Percentiles rank a stretch among this genome's conserved stretches.
phyloP scores from a whole-genome alignment of 2,888 invertebrate genomes.

The Cheilosia urbana region DNA sequence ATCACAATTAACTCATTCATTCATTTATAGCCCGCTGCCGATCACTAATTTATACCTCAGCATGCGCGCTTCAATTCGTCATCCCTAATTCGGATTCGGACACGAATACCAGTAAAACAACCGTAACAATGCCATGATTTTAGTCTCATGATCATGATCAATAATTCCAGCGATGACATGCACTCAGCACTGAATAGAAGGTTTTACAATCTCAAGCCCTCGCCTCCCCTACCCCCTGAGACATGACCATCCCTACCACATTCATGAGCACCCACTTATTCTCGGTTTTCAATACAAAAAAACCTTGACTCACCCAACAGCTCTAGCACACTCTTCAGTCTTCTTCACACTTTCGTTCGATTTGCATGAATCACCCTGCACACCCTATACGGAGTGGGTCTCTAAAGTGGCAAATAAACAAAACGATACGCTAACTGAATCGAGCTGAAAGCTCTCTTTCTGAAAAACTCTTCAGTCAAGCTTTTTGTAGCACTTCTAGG shows the following conservation, averaged over 20 bases:
- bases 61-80: neutral
- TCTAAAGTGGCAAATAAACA: conserved; percentile 31
- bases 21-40: no score
- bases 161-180: conserved; percentile 50
- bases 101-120: conserved; percentile 6
- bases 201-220: conserved; percentile 3
- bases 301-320: conserved; percentile 40
- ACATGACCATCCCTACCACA: conserved; percentile 23
- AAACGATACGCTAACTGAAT: conserved; percentile 44
- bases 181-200: neutral
- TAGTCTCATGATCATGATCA: conserved; percentile 19
- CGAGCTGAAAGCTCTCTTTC: conserved; percentile 28
- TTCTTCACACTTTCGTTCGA: neutral
- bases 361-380: conserved; percentile 14
- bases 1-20: no score
- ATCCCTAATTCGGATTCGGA: neutral
- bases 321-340: neutral
- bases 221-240: conserved; percentile 1
- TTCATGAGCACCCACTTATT: conserved; percentile 44
- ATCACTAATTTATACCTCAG: neutral
- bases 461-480: conserved; percentile 39
- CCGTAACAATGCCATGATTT: neutral
- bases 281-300: conserved; percentile 16
- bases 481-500: conserved; percentile 44
- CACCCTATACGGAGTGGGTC: neutral